phyloP scores from a whole-genome alignment of 1,140 invertebrate species.

The Wasmannia auropunctata region DNA sequence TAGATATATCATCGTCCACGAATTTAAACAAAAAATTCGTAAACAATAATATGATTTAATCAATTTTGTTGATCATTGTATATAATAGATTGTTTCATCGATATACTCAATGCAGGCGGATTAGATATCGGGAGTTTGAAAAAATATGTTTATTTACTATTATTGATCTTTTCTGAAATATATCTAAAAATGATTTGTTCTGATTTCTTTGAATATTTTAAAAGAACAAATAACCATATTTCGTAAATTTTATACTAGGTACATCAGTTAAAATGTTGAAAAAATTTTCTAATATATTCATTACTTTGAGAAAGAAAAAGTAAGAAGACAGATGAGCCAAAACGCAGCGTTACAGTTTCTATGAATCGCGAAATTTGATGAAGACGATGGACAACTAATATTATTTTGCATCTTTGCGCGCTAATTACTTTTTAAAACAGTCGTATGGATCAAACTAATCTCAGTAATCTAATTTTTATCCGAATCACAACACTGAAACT shows the following conservation, averaged over 20 bases:
- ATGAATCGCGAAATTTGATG: constrained; percentile 53
- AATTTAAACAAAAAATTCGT: neutral
- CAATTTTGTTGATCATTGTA: neutral
- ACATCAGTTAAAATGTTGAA: neutral
- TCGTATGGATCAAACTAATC: neutral
- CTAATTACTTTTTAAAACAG: neutral
- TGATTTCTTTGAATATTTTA: neutral
- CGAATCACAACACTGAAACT: neutral
- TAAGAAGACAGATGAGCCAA: neutral
- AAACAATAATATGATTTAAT: neutral
- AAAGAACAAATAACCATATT: neutral
- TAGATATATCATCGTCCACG: neutral
- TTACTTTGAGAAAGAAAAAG: neutral
- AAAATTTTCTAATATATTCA: neutral
- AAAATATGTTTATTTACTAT: neutral
- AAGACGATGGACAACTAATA: constrained; percentile 27
- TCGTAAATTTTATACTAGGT: neutral
- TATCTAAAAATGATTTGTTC: neutral
- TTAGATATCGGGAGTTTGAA: neutral
- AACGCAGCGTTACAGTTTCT: neutral
- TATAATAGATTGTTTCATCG: neutral
- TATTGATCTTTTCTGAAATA: no score
- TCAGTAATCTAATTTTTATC: neutral
- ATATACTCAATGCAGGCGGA: neutral
- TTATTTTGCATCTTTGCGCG: neutral